Base-by-base conservation (phyloP, 2,113 vertebrate genomes). In the Thunnus thynnus region DNA sequence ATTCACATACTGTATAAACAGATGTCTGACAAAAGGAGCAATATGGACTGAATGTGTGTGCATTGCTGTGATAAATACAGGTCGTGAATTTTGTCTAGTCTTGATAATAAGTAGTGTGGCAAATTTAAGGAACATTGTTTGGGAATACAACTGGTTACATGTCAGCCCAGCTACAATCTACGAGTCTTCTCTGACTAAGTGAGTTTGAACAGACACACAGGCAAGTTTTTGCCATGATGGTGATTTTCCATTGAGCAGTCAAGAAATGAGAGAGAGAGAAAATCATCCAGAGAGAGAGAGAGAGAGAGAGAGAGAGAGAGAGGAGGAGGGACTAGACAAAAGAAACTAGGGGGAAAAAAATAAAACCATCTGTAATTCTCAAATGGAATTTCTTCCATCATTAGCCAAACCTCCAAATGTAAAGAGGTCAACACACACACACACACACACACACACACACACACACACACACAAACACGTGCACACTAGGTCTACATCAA, bases 361-460 rank as follows among this genome's bases (percentile, higher is more conserved):
- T 57, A 86, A 86, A 94, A 80, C 44, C 67, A 88, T 93, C 92
- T 94, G 91, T 87, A 92, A 89, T 90, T 93, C 89, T 78, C 74
- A 85, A 87, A 72, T 93, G 94, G 94, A 95, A 96, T 95, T 94
- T 94, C 87, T 94, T 91, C 91, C 92, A 92, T 94, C 93, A 93
- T 85, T 82, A 77, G 79, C 83, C 91, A 94, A 90, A 90, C 89
- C 86, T 94, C 73, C 73, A 50, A 86, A 91, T 85, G 86, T 83
- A 82, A 92, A 64, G 76, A 80, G 82, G 73, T 88, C 74, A 84
- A 82, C 50, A 69, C 55, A 62, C 54, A 32, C 46, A 62, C 22
- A n/a, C 58, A 62, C 51, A 56, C 63, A 32, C 48, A 44, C 63
- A 46, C n/a, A 50, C 57, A 65, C 72, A 64, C n/a, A n/a, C n/a